These are phyloP conservation scores for Alexandromys fortis DNA, from an alignment of 2,113 vertebrate genomes.

Conservation along the genomic window DNA sequence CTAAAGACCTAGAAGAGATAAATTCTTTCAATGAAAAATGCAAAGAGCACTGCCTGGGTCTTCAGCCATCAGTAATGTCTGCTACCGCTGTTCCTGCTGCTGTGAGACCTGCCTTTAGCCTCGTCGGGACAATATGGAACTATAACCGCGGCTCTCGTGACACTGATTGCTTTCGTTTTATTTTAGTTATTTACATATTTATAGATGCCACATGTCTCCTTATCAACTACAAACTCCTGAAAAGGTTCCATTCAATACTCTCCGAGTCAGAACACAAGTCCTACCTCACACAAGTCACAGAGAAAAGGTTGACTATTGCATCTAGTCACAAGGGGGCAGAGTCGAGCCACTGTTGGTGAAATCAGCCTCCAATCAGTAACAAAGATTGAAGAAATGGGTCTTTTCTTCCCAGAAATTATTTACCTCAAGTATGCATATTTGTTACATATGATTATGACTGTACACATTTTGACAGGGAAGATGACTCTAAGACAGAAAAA, in stretches of 20 bases:
- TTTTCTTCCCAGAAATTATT: conserved; percentile 40
- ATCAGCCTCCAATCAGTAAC: background rate
- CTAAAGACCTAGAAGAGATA: background rate
- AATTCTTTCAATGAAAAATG: conserved; percentile 10
- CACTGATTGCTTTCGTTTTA: background rate
- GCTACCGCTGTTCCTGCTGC: background rate
- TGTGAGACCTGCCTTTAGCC: background rate
- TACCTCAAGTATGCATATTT: background rate
- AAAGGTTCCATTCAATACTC: background rate
- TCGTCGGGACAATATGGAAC: background rate
- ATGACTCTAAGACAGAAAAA: background rate
- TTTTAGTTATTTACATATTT: background rate
- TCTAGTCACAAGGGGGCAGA: conserved; percentile 58
- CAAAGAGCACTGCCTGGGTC: background rate
- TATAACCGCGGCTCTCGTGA: background rate
- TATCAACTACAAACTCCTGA: background rate
- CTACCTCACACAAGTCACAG: background rate
- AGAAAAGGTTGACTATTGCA: conserved; percentile 4
- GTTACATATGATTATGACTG: background rate
- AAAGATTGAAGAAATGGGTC: background rate
- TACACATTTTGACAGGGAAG: background rate
- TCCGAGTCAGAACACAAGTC: background rate
- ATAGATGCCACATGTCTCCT: background rate
- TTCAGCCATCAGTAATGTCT: background rate
- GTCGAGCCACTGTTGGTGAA: conserved; percentile 49